Percentiles rank a stretch among this genome's conserved stretches.
Conservation (phyloP, 2,113 vertebrate genomes). For the Pomatostomus ruficeps region DNA sequence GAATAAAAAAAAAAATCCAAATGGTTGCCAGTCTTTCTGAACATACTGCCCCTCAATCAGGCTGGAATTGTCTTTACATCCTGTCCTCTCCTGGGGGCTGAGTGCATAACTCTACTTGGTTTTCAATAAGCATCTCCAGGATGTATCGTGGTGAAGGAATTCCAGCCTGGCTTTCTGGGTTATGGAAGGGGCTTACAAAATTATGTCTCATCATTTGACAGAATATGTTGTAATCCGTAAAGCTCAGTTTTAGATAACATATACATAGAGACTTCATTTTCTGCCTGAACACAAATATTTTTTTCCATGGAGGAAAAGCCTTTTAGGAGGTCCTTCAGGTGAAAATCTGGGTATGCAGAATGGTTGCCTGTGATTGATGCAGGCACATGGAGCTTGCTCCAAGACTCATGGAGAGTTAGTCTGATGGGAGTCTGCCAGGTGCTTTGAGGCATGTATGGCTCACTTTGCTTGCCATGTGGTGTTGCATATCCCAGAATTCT, state of each 20-base stretch:
- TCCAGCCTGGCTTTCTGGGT: not conserved
- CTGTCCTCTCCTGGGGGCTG: not conserved
- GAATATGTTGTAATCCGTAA: not conserved
- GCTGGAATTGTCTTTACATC: not conserved
- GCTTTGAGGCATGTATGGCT: not conserved
- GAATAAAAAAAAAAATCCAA: not conserved
- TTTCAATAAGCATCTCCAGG: not conserved
- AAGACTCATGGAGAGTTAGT: not conserved
- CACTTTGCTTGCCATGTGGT: fast-evolving
- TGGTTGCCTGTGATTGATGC: not conserved
- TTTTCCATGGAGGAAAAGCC: not conserved
- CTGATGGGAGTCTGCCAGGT: not conserved
- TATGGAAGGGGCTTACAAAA: not conserved
- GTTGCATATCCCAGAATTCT: not conserved
- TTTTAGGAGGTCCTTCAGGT: not conserved
- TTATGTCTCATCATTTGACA: not conserved
- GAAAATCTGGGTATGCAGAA: not conserved
- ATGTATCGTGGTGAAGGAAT: not conserved
- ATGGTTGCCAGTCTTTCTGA: not conserved
- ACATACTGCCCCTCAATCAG: not conserved
- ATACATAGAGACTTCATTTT: not conserved
- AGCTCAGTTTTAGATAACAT: not conserved
- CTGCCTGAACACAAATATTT: not conserved
- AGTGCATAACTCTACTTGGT: not conserved
- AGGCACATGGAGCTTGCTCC: not conserved